Evolutionary conservation across 2,888 invertebrate genomes (phyloP), one percentile per base, ranked within the genome.

Genomic region (Cheilosia urbana): DNA sequence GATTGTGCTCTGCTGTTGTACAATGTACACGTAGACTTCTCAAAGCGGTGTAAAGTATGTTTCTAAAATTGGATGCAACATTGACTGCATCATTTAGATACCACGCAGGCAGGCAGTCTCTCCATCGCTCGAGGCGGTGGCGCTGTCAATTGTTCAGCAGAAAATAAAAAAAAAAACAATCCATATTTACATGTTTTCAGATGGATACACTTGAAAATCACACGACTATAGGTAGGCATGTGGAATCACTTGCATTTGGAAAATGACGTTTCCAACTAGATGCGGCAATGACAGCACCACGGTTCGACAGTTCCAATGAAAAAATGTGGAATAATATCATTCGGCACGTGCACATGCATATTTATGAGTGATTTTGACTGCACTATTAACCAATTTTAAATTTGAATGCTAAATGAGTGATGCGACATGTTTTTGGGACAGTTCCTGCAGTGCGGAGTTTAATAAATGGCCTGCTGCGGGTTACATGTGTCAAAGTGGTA

Each of bases 321-420:
- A 71, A 69, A 75, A 37, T 80, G 79, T 80, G 75, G 55, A 76
- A 84, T 80, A 71, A 84, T 84, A 71, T 65, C 15, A 69, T 63
- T 49, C 69, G 63, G 34, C 68, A 24, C 58, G 47, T 27, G 19
- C 30, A 60, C 21, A 60, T 77, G 66, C 58, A 73, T 75, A 65
- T 75, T 63, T 65, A 57, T 79, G 68, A 66, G 42, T 58, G 65
- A 42, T 45, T 47, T 57, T 27, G 13, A 42, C 58, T 37, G 53
- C 53, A 53, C 15, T 72, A 42, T 68, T 72, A 77, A 77, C 45
- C 34, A 58, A 72, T 78, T 66, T 69, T 21, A 66, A 65, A 65
- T 78, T 71, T 34, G 17, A 72, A 62, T 82, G 13, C 24, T 62
- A 51, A 63, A 55, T 62, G 83, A 73, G 40, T 75, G 40, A 68